Evolutionary conservation across 1,140 invertebrate species (phyloP), one percentile per base, ranked within the genome.

Genomic region (Bombus polaris): DNA sequence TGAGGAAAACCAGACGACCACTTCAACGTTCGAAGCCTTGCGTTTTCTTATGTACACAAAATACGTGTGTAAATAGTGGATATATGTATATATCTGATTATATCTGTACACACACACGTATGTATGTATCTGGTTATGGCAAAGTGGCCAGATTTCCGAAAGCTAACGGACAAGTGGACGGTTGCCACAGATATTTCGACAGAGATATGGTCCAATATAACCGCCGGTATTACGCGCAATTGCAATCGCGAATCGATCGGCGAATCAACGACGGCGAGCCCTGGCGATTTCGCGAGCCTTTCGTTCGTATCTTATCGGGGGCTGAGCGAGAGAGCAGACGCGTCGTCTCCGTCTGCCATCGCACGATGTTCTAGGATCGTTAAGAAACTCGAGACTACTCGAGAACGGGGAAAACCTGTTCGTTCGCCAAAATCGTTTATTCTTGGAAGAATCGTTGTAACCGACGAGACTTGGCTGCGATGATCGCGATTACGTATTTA

Each of bases 241-340:
- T 77, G n/a, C 70, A 39, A 37, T 39, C n/a, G 22, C 44, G 37
- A 35, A 70, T 59, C 25, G 62, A 77, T 70, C 81, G 81, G 37
- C 77, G 81, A 83, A 57, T 77, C 65, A 70, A 28, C 81, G 28
- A 77, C 35, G 47, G 18, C 6, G 59, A 83, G 72, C 28, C 35
- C 47, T 5, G 59, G 28, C 59, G 12, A 62, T 62, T 62, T 68
- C 73, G 62, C 18, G 65, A 6, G 37, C 47, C 18, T 53, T 70
- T 83, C 35, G 44, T 35, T 57, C 42, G 44, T 83, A 83, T 83
- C 65, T 83, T 83, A 83, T 83, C 81, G 44, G 2, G 0, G n/a
- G 22, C 32, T 39, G 13, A 39, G 65, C 44, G 44, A 22, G 37
- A 37, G 28, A 32, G 59, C 74, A 78, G 81, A 83, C 81, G 81